phyloP scores from a whole-genome alignment of 37 sponge, comb jelly and placozoan genomes.

The Oopsacas minuta region DNA sequence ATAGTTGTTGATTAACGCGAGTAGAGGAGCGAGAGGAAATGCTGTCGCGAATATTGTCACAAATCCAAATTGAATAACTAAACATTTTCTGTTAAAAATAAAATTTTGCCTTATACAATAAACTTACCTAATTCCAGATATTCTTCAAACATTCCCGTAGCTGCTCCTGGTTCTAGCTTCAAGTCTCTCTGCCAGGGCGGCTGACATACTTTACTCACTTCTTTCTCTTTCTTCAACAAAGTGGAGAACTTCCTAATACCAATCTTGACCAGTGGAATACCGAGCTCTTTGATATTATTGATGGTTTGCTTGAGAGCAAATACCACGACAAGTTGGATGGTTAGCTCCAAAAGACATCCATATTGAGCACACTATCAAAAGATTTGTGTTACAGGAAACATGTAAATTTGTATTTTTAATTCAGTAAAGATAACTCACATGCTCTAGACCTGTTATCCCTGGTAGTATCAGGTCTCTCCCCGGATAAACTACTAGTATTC shows the following conservation, averaged over 20 bases:
- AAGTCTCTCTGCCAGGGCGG: conserved; percentile 86
- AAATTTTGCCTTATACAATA: neutral
- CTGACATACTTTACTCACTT: conserved; percentile 37
- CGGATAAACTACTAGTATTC: conserved; percentile 27
- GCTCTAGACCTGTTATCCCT: neutral
- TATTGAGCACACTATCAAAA: conserved; percentile 68
- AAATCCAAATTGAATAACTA: conserved; percentile 29
- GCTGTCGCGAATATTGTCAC: conserved; percentile 31
- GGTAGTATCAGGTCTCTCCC: neutral
- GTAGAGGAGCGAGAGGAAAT: conserved; percentile 33
- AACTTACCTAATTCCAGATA: conserved; percentile 73
- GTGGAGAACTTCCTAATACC: neutral
- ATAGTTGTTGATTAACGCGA: conserved; percentile 28
- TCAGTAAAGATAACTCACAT: neutral
- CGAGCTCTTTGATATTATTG: conserved; percentile 70
- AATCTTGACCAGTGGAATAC: conserved; percentile 55
- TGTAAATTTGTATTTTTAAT: neutral
- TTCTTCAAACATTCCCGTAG: conserved; percentile 79
- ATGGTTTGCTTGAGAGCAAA: conserved; percentile 85
- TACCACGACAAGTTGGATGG: conserved; percentile 80
- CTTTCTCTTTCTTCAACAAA: conserved; percentile 31
- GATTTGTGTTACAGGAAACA: too few relatives aligned
- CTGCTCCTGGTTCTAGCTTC: conserved; percentile 47
- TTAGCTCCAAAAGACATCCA: conserved; percentile 90
- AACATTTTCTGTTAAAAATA: neutral